Conservation (phyloP, 2,797 vertebrate genomes). For the Megalops cyprinoides region DNA sequence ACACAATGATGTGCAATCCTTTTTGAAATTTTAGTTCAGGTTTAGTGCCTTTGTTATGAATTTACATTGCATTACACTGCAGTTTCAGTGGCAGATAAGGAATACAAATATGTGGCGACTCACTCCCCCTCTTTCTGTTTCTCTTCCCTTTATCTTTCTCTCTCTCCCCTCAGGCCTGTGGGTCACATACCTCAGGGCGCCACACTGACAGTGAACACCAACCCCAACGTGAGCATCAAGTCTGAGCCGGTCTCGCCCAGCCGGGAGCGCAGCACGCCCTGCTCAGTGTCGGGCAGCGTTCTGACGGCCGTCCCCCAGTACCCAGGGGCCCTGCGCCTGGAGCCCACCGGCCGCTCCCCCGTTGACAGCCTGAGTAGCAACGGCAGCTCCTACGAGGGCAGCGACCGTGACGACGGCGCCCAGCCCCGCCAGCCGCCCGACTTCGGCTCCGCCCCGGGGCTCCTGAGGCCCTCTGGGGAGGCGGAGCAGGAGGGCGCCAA, state of each 20-base stretch:
- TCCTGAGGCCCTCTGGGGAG: slow-evolving; percentile 78
- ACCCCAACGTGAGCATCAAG: slow-evolving; percentile 93
- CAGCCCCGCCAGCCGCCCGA: slow-evolving; percentile 77
- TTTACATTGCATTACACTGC: neutral
- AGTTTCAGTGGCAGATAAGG: neutral
- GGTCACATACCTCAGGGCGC: slow-evolving; percentile 83
- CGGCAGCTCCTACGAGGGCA: slow-evolving; percentile 90
- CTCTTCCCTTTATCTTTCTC: neutral
- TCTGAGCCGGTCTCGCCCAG: slow-evolving; percentile 92
- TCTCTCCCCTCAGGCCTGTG: slow-evolving; percentile 77
- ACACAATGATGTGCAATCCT: slow-evolving; percentile 6
- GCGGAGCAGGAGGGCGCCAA: slow-evolving; percentile 85
- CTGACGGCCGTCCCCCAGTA: slow-evolving; percentile 62
- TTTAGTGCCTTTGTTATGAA: neutral
- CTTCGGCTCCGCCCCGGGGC: slow-evolving; percentile 80
- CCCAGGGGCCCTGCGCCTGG: slow-evolving; percentile 72
- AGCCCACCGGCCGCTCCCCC: slow-evolving; percentile 81
- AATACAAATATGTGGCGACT: neutral
- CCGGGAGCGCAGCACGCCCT: slow-evolving; percentile 88
- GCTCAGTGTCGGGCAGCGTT: slow-evolving; percentile 57
- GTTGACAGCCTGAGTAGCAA: slow-evolving; percentile 94
- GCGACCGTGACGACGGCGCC: slow-evolving; percentile 84
- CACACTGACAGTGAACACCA: slow-evolving; percentile 90
- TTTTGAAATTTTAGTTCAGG: neutral
- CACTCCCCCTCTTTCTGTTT: slow-evolving; percentile 31